These are phyloP conservation scores for Acrobasis repandana DNA, from an alignment of 2,888 invertebrate genomes.

Conservation along the genomic window DNA sequence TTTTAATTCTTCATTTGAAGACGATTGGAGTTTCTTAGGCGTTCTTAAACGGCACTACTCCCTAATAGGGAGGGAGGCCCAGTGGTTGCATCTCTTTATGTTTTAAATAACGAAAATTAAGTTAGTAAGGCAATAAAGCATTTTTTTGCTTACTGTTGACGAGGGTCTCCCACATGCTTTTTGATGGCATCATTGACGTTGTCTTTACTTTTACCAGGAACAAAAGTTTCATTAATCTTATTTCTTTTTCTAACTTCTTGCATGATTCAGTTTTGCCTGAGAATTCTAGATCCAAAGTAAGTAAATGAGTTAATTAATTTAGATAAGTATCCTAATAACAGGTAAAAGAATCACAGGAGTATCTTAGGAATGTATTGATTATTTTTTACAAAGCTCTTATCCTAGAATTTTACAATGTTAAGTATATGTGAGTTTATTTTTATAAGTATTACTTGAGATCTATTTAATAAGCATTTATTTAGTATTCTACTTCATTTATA, in stretches of 20 bases:
- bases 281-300: neutral
- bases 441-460: neutral
- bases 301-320: neutral
- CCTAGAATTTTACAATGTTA: no score
- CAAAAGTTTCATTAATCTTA: constrained; percentile 11
- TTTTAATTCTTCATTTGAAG: no score
- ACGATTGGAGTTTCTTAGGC: no score
- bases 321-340: neutral
- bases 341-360: no score
- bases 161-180: constrained; percentile 36
- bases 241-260: constrained; percentile 21
- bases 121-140: neutral
- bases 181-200: constrained; percentile 28
- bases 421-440: neutral
- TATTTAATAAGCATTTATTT: no score
- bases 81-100: no score
- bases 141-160: neutral
- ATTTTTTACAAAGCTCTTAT: no score
- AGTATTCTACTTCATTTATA: neutral
- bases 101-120: no score
- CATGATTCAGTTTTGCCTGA: constrained; percentile 1
- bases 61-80: no score
- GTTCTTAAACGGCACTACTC: no score
- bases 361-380: no score
- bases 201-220: constrained; percentile 32